Conservation (phyloP, 2,113 vertebrate genomes). For the Brienomyrus brachyistius region DNA sequence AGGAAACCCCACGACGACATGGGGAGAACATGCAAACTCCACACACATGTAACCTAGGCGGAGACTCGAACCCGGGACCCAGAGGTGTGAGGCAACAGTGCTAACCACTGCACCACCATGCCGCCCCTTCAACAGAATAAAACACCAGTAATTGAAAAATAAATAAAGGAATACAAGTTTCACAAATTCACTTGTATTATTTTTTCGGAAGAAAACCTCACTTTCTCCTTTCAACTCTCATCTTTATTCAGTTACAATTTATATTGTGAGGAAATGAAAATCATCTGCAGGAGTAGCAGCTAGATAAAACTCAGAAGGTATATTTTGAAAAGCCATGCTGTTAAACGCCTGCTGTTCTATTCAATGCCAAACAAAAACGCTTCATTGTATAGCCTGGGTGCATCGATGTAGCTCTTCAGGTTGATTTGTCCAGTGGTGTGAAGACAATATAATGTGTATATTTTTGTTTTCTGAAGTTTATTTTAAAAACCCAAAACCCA, state of each 20-base stretch:
- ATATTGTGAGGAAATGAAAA: neutral
- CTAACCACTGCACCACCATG: too few species aligned
- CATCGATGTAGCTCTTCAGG: neutral
- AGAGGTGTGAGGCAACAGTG: too few species aligned
- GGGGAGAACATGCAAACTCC: too few species aligned
- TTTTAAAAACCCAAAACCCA: neutral
- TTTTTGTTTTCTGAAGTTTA: neutral
- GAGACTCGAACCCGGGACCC: too few species aligned
- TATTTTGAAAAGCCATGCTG: neutral
- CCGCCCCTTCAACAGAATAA: too few species aligned
- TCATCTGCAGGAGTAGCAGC: neutral
- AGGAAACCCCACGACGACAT: too few species aligned
- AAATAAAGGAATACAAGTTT: neutral
- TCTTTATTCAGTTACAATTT: neutral
- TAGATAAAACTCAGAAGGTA: neutral
- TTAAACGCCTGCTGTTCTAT: neutral
- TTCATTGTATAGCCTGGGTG: neutral
- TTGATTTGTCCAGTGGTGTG: neutral
- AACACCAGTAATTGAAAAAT: neutral
- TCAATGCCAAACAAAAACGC: neutral
- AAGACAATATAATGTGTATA: neutral
- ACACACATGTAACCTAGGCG: too few species aligned
- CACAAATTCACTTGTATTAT: neutral
- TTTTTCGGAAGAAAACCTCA: neutral
- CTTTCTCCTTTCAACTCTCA: neutral